phyloP scores from a whole-genome alignment of 1,140 invertebrate species.

The Platyura marginata region DNA sequence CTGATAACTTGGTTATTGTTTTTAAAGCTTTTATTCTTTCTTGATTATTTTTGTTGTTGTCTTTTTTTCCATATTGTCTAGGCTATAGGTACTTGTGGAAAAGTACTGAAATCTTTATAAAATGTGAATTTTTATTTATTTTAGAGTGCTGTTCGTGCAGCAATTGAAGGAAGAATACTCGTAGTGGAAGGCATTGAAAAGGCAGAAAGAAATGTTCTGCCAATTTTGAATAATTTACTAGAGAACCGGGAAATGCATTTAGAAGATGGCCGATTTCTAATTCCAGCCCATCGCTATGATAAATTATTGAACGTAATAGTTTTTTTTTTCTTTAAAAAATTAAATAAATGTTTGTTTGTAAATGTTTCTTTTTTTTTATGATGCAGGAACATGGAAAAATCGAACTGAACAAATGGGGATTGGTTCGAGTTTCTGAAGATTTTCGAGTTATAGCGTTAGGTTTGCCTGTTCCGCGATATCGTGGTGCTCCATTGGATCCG shows the following conservation, averaged over 20 bases:
- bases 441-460: slow-evolving; percentile 86
- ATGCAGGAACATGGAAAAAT: slow-evolving; percentile 53
- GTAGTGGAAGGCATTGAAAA: slow-evolving; percentile 96
- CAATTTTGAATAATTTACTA: slow-evolving; percentile 94
- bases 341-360: too few species aligned
- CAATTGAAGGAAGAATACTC: slow-evolving; percentile 69
- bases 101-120: neutral
- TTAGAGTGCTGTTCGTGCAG: slow-evolving; percentile 79
- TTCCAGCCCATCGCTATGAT: slow-evolving; percentile 76
- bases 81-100: neutral
- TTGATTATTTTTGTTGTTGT: too few species aligned
- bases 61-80: too few species aligned
- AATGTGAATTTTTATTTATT: neutral
- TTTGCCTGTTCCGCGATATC: slow-evolving; percentile 71
- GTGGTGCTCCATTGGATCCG: slow-evolving; percentile 87
- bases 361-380: too few species aligned
- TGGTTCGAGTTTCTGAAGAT: slow-evolving; percentile 76
- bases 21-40: too few species aligned
- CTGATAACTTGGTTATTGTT: too few species aligned
- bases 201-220: slow-evolving; percentile 90
- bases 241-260: slow-evolving; percentile 98
- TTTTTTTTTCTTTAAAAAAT: too few species aligned
- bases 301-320: slow-evolving; percentile 58
- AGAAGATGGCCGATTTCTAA: slow-evolving; percentile 88
- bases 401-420: slow-evolving; percentile 67